Base-by-base conservation (phyloP, 2,888 invertebrate genomes). In the Ashinkailepas kermadecensis region DNA sequence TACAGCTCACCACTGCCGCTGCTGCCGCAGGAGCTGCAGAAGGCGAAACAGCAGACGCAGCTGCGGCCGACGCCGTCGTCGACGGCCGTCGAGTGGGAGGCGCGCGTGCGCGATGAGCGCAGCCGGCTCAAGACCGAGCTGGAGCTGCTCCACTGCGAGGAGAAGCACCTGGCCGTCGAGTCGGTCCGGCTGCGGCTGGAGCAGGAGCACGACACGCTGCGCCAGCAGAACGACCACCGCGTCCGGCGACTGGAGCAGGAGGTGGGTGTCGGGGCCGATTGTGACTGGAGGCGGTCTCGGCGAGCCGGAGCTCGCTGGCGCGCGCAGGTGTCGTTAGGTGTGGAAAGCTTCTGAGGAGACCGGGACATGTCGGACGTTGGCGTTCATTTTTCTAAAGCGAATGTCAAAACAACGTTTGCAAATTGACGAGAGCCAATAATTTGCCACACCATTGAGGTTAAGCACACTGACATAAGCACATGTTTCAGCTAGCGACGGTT, bases 61-160 rank as follows among this genome's bases (percentile, higher is more conserved):
- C 79, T 12, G 79, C 25, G 7, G 58, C 25, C 56, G 58, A 74
- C 56, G 11, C 70, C 39, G 13, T 11, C 70, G 13, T 54, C 81
- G 62, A 13, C 78, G 54, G 23, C 90, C 83, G 88, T 89, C 85
- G 89, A 91, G 88, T 92, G 92, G 92, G 92, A 92, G 86, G 90
- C 91, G 84, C 89, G 90, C 87, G 86, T 91, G 85, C 88, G 90
- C 85, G 89, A 90, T 86, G 92, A 92, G 88, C 90, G 90, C 87
- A 88, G 89, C 85, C 89, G 91, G 87, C 87, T 92, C 86, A 91
- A 90, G 87, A 87, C 88, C 83, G 92, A 92, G 87, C 86, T 92
- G 85, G 91, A 91, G 86, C 89, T 90, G 86, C 89, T 90, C 83
- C 90, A 91, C 86, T 88, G 88, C 82, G 91, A 92, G 84, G 91